Evolutionary conservation across 1,140 invertebrate species (phyloP), one percentile per base, ranked within the genome.

Genomic region (Diorhabda carinulata): DNA sequence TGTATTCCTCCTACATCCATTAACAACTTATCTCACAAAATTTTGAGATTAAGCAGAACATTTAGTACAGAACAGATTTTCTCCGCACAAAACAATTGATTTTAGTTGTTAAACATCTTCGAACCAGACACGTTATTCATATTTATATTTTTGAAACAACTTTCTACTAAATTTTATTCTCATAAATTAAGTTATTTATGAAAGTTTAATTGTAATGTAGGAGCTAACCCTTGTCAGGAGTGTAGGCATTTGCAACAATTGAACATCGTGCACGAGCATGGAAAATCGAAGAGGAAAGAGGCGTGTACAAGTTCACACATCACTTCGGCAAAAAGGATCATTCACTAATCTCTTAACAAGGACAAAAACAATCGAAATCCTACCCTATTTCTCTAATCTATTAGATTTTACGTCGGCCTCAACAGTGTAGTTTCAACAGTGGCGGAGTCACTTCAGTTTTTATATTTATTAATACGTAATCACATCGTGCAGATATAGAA

Each of bases 271-370:
- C 47, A n/a, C n/a, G n/a, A 52, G 47, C 47, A 2, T 8, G 47
- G 47, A n/a, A n/a, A 8, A n/a, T 52, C 6, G 47, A 8, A 52
- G 47, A 52, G 47, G 47, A 25, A 52, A 60, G 67, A 75, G 69
- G 73, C 71, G 77, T 69, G 73, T 77, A 74, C 73, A 73, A 69
- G 76, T 77, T 77, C 77, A 78, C 77, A 77, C 77, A 77, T 78
- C 76, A 77, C 76, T 78, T 71, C 64, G 74, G 70, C 64, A 73
- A 72, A 69, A 64, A 76, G 77, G 77, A 78, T 77, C 76, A 75
- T 76, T 74, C 76, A 73, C 76, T 78, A 78, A 78, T 78, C 77
- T 74, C 70, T 70, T 75, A 77, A 76, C 76, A 78, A 78, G 76
- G 77, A 74, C 76, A 77, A 77, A 78, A 78, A 78, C 77, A 78